A percentile compares a stretch with the other conserved stretches of the same genome.
These are phyloP conservation scores for Sinocyclocheilus anshuiensis DNA, from an alignment of 2,113 vertebrate species.

Conservation along the genomic window DNA sequence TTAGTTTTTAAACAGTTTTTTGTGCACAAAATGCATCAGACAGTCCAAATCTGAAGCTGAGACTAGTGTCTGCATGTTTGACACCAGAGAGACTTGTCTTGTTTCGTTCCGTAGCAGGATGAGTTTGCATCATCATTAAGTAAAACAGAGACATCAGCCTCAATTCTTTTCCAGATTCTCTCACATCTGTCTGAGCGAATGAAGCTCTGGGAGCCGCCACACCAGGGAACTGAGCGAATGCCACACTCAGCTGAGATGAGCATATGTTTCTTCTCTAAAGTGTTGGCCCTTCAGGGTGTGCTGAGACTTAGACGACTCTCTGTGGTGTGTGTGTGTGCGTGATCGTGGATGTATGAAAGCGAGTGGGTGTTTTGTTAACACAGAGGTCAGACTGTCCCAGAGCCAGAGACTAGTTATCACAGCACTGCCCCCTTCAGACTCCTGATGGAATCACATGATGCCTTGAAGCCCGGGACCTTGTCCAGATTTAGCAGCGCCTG, in stretches of 20 bases:
- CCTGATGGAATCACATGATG: conserved; percentile 58
- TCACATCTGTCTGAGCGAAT: conserved; percentile 50
- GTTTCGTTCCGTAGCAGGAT: conserved; percentile 14
- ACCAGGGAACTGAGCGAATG: background rate
- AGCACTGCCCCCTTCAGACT: conserved; percentile 47
- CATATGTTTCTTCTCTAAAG: conserved; percentile 31
- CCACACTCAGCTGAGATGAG: conserved; percentile 21
- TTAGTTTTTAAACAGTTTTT: background rate
- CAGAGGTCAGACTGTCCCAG: conserved; percentile 51
- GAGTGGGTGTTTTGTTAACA: conserved; percentile 31
- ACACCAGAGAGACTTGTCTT: background rate
- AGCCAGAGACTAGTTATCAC: conserved; percentile 52
- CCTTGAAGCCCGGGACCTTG: conserved; percentile 62
- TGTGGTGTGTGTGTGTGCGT: background rate
- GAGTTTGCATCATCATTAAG: conserved; percentile 38
- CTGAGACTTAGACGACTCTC: conserved; percentile 19
- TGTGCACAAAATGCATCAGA: background rate
- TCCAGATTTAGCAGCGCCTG: background rate
- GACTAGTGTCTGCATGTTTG: background rate
- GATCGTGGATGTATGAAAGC: background rate
- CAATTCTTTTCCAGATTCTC: conserved; percentile 36
- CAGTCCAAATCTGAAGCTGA: background rate
- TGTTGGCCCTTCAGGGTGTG: conserved; percentile 30
- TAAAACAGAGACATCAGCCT: conserved; percentile 53
- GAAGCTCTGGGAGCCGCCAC: background rate